phyloP scores from a whole-genome alignment of 2,113 vertebrate species.

The Nothoprocta perdicaria region DNA sequence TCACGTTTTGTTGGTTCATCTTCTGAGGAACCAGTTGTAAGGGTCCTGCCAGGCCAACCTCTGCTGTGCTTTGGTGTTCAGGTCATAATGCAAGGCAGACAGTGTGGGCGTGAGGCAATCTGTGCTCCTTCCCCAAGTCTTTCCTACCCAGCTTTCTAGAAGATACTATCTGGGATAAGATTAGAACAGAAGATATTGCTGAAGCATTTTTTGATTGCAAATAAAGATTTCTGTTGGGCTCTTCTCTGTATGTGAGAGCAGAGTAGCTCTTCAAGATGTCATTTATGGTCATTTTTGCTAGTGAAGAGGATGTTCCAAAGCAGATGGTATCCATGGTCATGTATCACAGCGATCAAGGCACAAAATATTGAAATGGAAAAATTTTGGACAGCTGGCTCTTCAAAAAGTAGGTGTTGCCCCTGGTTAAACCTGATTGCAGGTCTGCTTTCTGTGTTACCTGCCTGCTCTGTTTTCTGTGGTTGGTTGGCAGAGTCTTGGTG shows the following conservation, averaged over 20 bases:
- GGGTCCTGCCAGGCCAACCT: neutral
- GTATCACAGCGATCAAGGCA: neutral
- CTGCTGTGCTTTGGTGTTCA: neutral
- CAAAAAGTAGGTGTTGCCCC: neutral
- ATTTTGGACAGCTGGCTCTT: neutral
- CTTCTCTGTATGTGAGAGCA: fast-evolving
- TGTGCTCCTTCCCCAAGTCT: neutral
- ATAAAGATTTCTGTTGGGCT: neutral
- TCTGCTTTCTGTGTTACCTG: neutral
- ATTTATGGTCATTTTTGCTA: neutral
- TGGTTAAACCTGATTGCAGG: neutral
- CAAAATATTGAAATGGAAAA: neutral
- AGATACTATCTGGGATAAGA: neutral
- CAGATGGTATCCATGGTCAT: neutral
- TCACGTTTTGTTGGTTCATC: neutral
- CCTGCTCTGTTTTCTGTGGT: neutral
- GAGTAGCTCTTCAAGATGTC: neutral
- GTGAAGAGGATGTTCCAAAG: neutral
- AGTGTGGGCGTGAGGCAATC: neutral
- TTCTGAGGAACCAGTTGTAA: neutral
- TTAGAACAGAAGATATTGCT: neutral
- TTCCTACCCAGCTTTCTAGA: neutral
- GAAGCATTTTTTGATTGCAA: neutral
- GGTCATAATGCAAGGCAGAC: neutral
- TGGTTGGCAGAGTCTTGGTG: neutral